phyloP scores from a whole-genome alignment of 1,140 invertebrate genomes.

The Drosophila paulistorum region DNA sequence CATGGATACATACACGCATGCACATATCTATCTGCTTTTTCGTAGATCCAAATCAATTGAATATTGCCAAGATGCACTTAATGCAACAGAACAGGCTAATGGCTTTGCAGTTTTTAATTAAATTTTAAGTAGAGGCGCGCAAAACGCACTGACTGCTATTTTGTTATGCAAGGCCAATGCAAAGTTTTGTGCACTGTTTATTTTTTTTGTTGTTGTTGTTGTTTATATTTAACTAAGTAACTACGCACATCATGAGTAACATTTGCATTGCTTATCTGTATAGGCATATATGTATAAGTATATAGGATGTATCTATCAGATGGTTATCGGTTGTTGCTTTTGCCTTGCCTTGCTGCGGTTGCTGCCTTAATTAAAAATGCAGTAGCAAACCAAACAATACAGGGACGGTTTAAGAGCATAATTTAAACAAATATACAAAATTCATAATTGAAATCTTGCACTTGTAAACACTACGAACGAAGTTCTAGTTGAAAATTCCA shows the following conservation, averaged over 20 bases:
- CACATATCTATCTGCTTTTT: constrained; percentile 21
- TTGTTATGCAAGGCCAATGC: constrained; percentile 11
- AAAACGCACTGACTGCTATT: neutral
- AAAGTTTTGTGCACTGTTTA: constrained; percentile 11
- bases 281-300: neutral
- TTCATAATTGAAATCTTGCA: too few relatives aligned
- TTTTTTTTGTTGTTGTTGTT: neutral
- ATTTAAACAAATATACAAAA: neutral
- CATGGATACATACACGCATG: constrained; percentile 5
- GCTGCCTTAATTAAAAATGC: constrained; percentile 49
- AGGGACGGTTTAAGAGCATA: neutral
- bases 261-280: constrained; percentile 45
- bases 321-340: neutral
- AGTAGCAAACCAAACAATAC: neutral
- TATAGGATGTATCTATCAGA: neutral
- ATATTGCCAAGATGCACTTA: constrained; percentile 49
- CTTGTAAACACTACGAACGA: too few relatives aligned
- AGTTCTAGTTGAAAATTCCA: too few relatives aligned
- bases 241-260: constrained; percentile 18
- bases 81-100: constrained; percentile 12
- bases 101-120: constrained; percentile 1
- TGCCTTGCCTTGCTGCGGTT: neutral
- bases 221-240: constrained; percentile 20
- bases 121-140: neutral
- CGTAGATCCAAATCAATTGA: constrained; percentile 45